A percentile compares a stretch with the other conserved stretches of the same genome.
Conservation (phyloP, 2,113 vertebrate genomes). For the Alces alces region DNA sequence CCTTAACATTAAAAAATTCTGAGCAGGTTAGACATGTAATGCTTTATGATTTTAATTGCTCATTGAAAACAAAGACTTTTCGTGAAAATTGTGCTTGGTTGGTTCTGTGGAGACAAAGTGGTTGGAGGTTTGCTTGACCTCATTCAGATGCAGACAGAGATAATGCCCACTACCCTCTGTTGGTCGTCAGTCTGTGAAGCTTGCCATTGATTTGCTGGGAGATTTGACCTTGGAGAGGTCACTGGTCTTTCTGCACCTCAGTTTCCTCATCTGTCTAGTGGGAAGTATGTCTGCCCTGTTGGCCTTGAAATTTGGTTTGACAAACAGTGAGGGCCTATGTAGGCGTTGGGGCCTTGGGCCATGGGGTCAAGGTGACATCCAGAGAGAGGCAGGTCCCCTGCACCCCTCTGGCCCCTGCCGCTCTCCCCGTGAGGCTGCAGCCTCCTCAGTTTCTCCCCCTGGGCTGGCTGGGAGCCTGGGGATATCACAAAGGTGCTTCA, state of each 20-base stretch:
- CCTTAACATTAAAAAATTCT: background rate
- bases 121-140: background rate
- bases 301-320: background rate
- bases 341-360: accelerated
- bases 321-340: background rate
- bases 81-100: background rate
- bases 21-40: background rate
- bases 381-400: background rate
- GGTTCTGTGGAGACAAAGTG: background rate
- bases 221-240: background rate
- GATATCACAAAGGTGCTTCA: background rate
- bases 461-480: background rate
- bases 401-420: background rate
- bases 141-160: background rate
- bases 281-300: background rate
- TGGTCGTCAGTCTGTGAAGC: background rate
- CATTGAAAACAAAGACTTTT: background rate
- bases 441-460: background rate
- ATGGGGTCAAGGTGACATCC: background rate
- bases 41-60: background rate
- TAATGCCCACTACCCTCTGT: accelerated
- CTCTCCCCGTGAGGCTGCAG: no score
- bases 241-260: background rate
- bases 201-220: background rate
- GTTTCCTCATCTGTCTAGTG: background rate